Base-by-base conservation (phyloP, 2,113 vertebrate species). In the Noturus placidus region DNA sequence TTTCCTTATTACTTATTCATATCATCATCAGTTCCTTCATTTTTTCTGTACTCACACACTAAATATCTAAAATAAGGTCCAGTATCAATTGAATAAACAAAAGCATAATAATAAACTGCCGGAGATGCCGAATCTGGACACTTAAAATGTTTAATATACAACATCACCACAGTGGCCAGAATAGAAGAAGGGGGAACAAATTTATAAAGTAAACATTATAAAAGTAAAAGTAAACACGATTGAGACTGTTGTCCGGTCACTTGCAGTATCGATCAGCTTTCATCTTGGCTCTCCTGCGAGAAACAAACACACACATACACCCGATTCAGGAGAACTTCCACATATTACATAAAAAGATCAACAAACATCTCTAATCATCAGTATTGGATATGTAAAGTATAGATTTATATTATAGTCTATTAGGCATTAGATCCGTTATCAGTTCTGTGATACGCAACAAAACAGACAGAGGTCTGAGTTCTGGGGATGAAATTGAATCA, bases 231-330 rank as follows among this genome's bases (percentile, higher is more conserved):
- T 87, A 57, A 65, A 30, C 4, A 10, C 13, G 10, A 2, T 30
- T 8, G 15, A 80, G 42, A 59, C 33, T 35, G 86, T 54, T 17
- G 9, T 69, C 50, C 33, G 13, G 90, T 98, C 94, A 99, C 93
- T 99, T 99, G 96, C 98, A 99, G 94, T 99, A 99, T 93, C 98
- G 92, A 91, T 99, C 97, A 0, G 98, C 98, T 95, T 99, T 99
- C 97, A 99, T 95, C 94, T 98, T 97, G 90, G 97, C 94, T 96
- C 98, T 97, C 97, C 98, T 99, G 88, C 63, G 94, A 33, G 67
- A 87, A 61, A 89, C 82, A 67, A 89, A 35, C 35, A 84, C 25
- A 67, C 85, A 70, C 17, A 22, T 19, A 63, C 42, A 46, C 42
- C 15, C 20, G 13, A 13, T 76, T 46, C 72, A 46, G 72, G 72